Evolutionary conservation across 2,797 vertebrate species (phyloP), one percentile per base, ranked within the genome.

Genomic region (Luscinia luscinia): DNA sequence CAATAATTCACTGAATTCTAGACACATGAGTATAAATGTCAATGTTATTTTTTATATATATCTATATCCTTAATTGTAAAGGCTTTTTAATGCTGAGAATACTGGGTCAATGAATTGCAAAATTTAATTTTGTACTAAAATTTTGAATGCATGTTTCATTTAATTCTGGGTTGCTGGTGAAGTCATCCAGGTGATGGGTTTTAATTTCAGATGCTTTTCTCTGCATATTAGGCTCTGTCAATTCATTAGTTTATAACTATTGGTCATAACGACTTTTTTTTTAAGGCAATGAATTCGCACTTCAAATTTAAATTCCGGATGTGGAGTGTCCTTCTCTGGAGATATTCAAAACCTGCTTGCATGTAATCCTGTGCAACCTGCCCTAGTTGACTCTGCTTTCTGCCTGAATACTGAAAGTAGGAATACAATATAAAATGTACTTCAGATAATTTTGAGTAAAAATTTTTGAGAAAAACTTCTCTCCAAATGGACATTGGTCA

Each of bases 11-110:
- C 57, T 73, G 21, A 59, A 48, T 22, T 59, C 41, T 55, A 72
- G 19, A 68, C 15, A 55, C 4, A 7, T 0, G 0, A 83, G 6
- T 24, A 46, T 40, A 88, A 74, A 49, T 9, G 11, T 17, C 23
- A 87, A 49, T 2, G 19, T 41, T 41, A 19, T 54, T 83, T 69
- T 38, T 59, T 9, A 54, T 27, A 38, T 24, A 58, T 8, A 49
- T 14, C 15, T 51, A 32, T 7, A 40, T 0, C 16, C 11, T 58
- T 15, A 45, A 27, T 59, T 24, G 11, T 52, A 27, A 74, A 57
- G 21, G 24, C 2, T 32, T 61, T 41, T 54, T 46, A 34, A 30
- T 2, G 3, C 28, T 63, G 57, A 78, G 2, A 61, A 52, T 34
- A 48, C 16, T 16, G 8, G 2, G 3, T 17, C 61, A 54, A 16